These are phyloP conservation scores for Pomacea maculata DNA, from an alignment of 1,140 invertebrate genomes.

Conservation along the genomic window DNA sequence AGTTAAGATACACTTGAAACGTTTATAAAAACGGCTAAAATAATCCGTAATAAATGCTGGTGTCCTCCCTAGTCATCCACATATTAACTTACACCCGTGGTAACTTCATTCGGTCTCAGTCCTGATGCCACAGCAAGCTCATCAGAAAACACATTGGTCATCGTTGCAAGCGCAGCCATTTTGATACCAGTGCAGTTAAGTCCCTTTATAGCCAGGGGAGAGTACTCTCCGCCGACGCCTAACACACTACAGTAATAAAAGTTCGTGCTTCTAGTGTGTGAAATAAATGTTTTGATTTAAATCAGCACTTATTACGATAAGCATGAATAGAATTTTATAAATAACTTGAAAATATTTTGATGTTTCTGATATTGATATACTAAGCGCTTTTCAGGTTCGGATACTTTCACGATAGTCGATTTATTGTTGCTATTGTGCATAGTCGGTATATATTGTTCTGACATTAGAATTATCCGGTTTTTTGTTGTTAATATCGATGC, in stretches of 20 bases:
- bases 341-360: too few relatives aligned
- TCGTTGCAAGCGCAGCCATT: constrained; percentile 9
- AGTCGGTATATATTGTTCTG: neutral
- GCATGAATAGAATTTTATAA: too few relatives aligned
- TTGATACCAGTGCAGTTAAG: neutral
- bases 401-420: too few relatives aligned
- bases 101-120: constrained; percentile 22
- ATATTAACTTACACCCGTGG: constrained; percentile 25
- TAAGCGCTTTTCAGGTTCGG: neutral
- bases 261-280: too few relatives aligned
- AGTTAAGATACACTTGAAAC: neutral
- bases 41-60: neutral
- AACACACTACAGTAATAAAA: too few relatives aligned
- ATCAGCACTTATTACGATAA: neutral
- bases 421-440: too few relatives aligned
- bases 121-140: constrained; percentile 8
- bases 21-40: neutral
- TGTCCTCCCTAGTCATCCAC: neutral
- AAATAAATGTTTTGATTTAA: neutral
- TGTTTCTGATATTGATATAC: neutral
- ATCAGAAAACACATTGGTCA: constrained; percentile 25
- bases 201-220: neutral
- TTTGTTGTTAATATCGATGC: too few relatives aligned
- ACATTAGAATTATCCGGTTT: too few relatives aligned
- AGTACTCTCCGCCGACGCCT: neutral